Evolutionary conservation across 2,888 invertebrate species (phyloP).

Genomic region (Miltochrista miniata): DNA sequence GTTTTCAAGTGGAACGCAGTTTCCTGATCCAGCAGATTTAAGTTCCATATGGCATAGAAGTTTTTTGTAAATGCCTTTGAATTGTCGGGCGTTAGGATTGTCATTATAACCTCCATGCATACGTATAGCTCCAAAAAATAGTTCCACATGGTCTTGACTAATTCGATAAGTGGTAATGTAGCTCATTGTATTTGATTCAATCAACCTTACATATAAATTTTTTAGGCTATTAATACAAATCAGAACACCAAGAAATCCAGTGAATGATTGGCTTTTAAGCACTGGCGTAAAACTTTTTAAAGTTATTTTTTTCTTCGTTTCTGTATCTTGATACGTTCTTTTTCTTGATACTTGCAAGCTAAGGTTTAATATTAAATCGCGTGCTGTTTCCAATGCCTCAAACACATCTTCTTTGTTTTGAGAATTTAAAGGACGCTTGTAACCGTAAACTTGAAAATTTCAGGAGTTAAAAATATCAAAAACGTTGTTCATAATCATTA

Average conservation of each 20-base stretch:
- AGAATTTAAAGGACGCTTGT: background rate
- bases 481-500: conserved; percentile 16
- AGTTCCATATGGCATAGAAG: conserved; percentile 22
- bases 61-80: conserved; percentile 21
- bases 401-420: conserved; percentile 9
- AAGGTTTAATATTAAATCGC: conserved; percentile 14
- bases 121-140: no score
- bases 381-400: conserved; percentile 8
- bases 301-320: no score
- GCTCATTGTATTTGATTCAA: conserved; percentile 8
- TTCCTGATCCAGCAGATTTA: conserved; percentile 13
- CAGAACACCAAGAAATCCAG: conserved; percentile 14
- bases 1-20: conserved; percentile 25
- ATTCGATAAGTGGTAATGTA: conserved; percentile 14
- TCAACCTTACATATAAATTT: conserved; percentile 8
- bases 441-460: no score
- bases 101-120: no score
- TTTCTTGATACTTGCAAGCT: conserved; percentile 13
- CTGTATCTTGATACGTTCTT: no score
- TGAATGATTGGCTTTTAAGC: conserved; percentile 10
- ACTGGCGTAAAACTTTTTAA: no score
- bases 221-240: conserved; percentile 16
- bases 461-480: conserved; percentile 22
- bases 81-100: conserved; percentile 22
- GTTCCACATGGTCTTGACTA: conserved; percentile 27